Conservation (phyloP, 2,797 vertebrate genomes). For the Argyrosomus regius region DNA sequence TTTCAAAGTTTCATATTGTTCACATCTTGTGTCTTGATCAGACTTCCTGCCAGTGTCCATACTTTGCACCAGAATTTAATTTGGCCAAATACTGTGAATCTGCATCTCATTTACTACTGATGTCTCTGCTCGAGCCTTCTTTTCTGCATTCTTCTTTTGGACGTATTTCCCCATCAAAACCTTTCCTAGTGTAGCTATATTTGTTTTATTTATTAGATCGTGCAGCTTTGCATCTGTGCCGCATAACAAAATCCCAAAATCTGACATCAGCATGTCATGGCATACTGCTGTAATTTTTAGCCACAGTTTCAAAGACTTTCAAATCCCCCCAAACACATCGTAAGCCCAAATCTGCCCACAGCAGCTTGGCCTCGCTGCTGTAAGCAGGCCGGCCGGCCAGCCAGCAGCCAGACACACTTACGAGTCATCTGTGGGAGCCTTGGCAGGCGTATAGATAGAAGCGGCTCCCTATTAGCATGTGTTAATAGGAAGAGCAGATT, state of each 20-base stretch:
- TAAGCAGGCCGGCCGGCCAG: conserved; percentile 30
- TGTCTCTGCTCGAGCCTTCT: neutral
- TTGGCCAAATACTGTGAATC: neutral
- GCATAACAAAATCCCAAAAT: conserved; percentile 47
- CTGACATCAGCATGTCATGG: conserved; percentile 52
- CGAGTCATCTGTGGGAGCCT: conserved; percentile 53
- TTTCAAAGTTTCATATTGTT: neutral
- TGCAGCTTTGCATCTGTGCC: conserved; percentile 41
- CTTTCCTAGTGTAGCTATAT: neutral
- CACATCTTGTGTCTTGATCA: neutral
- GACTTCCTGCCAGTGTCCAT: neutral
- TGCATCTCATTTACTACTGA: conserved; percentile 1
- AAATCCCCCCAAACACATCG: conserved; percentile 58
- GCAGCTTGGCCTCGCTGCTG: conserved; percentile 51
- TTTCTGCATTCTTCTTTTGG: neutral
- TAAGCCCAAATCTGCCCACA: conserved; percentile 62
- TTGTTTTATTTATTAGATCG: conserved; percentile 42
- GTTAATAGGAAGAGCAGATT: conserved; percentile 81
- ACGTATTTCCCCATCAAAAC: neutral
- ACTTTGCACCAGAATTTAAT: neutral
- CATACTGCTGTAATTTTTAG: conserved; percentile 61
- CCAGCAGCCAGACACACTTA: conserved; percentile 39
- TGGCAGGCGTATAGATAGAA: conserved; percentile 61
- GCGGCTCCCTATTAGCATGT: conserved; percentile 73
- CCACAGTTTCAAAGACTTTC: conserved; percentile 49